Evolutionary conservation across 2,888 invertebrate species (phyloP), one percentile per base, ranked within the genome.

Genomic region (Neelides folsomi): DNA sequence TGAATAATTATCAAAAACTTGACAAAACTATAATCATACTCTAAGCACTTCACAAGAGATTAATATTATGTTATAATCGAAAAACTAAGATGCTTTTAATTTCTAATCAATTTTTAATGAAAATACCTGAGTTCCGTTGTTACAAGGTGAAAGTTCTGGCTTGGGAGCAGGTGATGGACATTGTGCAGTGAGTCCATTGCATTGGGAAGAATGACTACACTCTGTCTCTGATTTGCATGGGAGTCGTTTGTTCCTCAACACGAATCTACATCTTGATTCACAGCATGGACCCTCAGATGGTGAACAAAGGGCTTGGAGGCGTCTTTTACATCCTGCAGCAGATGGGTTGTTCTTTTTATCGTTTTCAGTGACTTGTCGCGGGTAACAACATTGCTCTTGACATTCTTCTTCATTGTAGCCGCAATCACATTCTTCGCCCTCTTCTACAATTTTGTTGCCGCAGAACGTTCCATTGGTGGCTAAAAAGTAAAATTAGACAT

Each of bases 241-340:
- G 67, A 80, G 78, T 63, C 44, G 35, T 16, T 79, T 78, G 59
- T 75, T 73, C 51, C 74, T 74, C 13, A 79, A 74, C 60, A 86
- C 81, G 73, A 86, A 93, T 64, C 77, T 75, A 70, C 93, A 94
- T 55, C 78, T 78, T 58, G 82, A 77, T 66, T 81, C 77, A 71
- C 97, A 98, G 73, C 98, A 98, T 19, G 94, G 95, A 7, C 98
- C 98, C 76, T 97, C 88, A 50, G 94, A 94, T 0, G 97, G 97
- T 69, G 93, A 92, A 82, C 86, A 87, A 66, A 86, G 82, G 0
- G 86, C 85, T 54, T 78, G 76, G 42, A 77, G 76, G 64, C 82
- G 79, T 49, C 92, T 77, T 20, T 79, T 81, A 69, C 93, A 94
- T 2, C 87, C 84, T 63, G 79, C 80, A 39, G 87, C 87, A 0